Base-by-base conservation (phyloP, 2,797 vertebrate genomes). In the Geotrypetes seraphini region DNA sequence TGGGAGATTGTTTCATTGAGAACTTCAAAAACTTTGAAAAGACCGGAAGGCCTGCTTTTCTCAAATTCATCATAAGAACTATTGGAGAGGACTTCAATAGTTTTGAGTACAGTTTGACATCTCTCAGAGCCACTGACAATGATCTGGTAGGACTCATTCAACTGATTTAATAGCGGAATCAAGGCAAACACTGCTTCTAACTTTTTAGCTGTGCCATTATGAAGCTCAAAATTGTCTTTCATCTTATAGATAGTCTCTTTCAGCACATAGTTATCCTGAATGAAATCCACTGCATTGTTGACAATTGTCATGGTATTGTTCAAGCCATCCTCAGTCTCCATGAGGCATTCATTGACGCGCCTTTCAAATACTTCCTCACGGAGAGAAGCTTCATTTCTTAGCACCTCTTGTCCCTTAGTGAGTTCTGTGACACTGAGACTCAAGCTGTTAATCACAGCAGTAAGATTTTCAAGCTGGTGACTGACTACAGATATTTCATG, bases 231-330 rank as follows among this genome's bases (percentile, higher is more conserved):
- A 25, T 62, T 43, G 23, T 63, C 60, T 38, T 54, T 48, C 7
- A 60, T 21, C 17, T 28, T 19, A 31, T 0, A 21, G 8, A 77
- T 31, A 1, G 2, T 27, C 25, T 65, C 63, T 50, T 76, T 79
- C 13, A 49, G 38, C 11, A 70, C 47, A 4, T 71, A 86, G 32
- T 79, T 80, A 46, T 87, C 78, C 22, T 57, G 72, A 44, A 85
- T 62, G 27, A 65, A 77, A 60, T 87, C 80, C 2, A 86, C 46
- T 39, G 71, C 82, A 7, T 41, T 62, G 28, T 86, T 87, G 29
- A 87, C 36, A 38, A 83, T 41, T 12, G 28, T 57, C 72, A 83
- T 72, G 15, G 83, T 86, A 44, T 81, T 79, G 39, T 85, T 86
- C 34, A 87, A 47, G 6, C 76, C 78, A 4, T 85, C 84, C 47